These are phyloP conservation scores for Amphilophus citrinellus DNA, from an alignment of 2,113 vertebrate species.

Conservation along the genomic window DNA sequence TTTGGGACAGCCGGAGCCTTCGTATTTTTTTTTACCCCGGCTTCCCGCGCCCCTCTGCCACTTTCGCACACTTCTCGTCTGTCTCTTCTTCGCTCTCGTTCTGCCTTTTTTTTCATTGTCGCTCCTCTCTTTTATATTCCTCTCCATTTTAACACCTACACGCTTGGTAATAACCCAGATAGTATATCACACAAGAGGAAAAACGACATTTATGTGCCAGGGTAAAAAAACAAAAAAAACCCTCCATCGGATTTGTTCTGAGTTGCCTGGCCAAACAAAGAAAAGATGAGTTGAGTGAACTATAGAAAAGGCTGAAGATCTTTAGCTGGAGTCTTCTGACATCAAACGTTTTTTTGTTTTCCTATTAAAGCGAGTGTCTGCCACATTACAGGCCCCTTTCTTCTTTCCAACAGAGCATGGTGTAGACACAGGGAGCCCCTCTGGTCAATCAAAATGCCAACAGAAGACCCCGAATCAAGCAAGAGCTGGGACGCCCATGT, in stretches of 20 bases:
- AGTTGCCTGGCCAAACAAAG: neutral
- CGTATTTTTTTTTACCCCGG: conserved; percentile 39
- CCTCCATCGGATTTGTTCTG: conserved; percentile 10
- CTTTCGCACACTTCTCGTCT: conserved; percentile 40
- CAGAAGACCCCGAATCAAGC: conserved; percentile 17
- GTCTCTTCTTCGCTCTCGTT: conserved; percentile 33
- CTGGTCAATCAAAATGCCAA: conserved; percentile 57
- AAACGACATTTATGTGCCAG: conserved; percentile 45
- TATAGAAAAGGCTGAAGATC: conserved; percentile 32
- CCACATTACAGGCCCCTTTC: conserved; percentile 16
- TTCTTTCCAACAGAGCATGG: conserved; percentile 27
- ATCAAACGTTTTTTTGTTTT: conserved; percentile 1
- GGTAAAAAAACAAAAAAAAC: neutral
- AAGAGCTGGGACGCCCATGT: conserved; percentile 22
- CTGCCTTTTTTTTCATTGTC: conserved; percentile 36
- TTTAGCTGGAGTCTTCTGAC: conserved; percentile 1
- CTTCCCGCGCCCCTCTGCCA: conserved; percentile 12
- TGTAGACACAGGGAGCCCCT: conserved; percentile 29
- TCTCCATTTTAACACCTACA: conserved; percentile 63
- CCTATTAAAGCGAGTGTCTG: neutral
- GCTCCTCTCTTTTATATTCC: conserved; percentile 48
- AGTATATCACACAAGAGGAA: conserved; percentile 51
- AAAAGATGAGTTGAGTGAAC: neutral
- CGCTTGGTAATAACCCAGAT: conserved; percentile 54
- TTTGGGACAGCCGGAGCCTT: conserved; percentile 62